phyloP scores from a whole-genome alignment of 2,797 vertebrate genomes.

The Typhlichthys eigenmanni region DNA sequence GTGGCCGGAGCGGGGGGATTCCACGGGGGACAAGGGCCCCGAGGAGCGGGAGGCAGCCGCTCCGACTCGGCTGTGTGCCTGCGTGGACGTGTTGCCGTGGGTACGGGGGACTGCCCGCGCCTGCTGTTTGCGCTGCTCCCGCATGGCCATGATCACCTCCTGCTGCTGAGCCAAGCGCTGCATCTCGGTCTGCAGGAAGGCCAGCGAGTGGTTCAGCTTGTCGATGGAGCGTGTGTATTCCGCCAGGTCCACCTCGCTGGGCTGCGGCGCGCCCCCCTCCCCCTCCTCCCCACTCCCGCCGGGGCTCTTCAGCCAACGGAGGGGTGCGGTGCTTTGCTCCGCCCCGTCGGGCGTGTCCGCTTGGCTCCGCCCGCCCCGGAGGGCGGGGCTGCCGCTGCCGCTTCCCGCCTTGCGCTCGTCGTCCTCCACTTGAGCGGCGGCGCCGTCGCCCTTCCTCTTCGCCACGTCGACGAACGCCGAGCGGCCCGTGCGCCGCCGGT shows the following conservation, averaged over 20 bases:
- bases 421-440: constrained; percentile 80
- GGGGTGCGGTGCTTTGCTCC: constrained; percentile 62
- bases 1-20: constrained; percentile 84
- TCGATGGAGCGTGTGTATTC: constrained; percentile 97
- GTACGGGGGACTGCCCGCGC: constrained; percentile 89
- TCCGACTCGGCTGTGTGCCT: constrained; percentile 74
- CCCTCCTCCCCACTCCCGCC: constrained; percentile 68
- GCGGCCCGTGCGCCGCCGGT: constrained; percentile 95
- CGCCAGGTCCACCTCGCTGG: constrained; percentile 84
- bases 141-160: constrained; percentile 97
- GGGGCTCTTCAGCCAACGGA: constrained; percentile 82
- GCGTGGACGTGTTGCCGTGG: constrained; percentile 86
- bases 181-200: constrained; percentile 95
- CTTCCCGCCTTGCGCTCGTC: constrained; percentile 68
- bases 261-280: constrained; percentile 53
- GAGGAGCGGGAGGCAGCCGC: constrained; percentile 79
- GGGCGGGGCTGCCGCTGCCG: constrained; percentile 44
- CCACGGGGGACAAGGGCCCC: constrained; percentile 84
- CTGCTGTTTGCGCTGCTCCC: constrained; percentile 86
- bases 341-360: constrained; percentile 81
- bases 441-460: constrained; percentile 89
- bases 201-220: constrained; percentile 91
- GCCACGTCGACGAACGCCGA: constrained; percentile 95
- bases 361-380: constrained; percentile 78
- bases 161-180: constrained; percentile 95